Conservation (phyloP, 30 jellyfish, hydroid and myxozoan genomes). For the Haliclystus octoradiatus region DNA sequence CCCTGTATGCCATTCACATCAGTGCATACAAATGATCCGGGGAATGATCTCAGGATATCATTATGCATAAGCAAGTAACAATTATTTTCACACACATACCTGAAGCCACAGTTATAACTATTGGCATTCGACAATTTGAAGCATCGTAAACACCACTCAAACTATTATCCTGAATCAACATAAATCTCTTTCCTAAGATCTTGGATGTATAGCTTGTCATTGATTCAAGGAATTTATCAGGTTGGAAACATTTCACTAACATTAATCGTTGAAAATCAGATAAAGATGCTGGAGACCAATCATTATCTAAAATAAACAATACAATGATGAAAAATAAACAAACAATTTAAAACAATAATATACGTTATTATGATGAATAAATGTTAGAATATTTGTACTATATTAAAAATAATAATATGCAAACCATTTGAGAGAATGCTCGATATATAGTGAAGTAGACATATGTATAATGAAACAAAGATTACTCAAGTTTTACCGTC, state of each 20-base stretch:
- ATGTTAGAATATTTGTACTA: background rate
- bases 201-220: constrained; percentile 21
- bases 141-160: constrained; percentile 21
- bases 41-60: too few relatives aligned
- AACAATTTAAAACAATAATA: background rate
- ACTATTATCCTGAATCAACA: background rate
- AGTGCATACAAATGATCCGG: too few relatives aligned
- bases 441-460: too few relatives aligned
- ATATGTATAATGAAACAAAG: too few relatives aligned
- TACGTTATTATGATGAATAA: background rate
- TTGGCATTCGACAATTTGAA: constrained; percentile 63
- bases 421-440: too few relatives aligned
- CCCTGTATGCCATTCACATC: too few relatives aligned
- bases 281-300: constrained; percentile 14
- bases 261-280: constrained; percentile 41
- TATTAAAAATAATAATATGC: too few relatives aligned
- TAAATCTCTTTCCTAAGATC: background rate
- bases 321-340: background rate
- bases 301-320: background rate
- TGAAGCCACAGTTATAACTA: too few relatives aligned
- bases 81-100: too few relatives aligned
- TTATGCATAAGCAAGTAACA: too few relatives aligned
- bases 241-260: constrained; percentile 36
- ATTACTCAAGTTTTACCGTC: too few relatives aligned
- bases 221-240: constrained; percentile 34